phyloP scores from a whole-genome alignment of 2,113 vertebrate genomes.

The Embiotoca jacksoni region DNA sequence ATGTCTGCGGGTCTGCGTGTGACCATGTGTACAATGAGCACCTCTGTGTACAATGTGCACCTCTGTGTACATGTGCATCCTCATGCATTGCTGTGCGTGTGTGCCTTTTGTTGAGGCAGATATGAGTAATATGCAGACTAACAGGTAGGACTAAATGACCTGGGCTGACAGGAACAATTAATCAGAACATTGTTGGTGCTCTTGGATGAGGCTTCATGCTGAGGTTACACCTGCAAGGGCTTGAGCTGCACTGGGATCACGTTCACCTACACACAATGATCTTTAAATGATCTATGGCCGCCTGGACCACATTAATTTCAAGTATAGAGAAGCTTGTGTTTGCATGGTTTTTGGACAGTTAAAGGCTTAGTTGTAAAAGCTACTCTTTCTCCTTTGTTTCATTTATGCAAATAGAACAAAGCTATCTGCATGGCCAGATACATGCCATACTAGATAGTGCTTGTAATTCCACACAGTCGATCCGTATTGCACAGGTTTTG shows the following conservation, averaged over 20 bases:
- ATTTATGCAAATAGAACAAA: background rate
- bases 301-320: slow-evolving; percentile 42
- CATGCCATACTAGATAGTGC: background rate
- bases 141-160: slow-evolving; percentile 68
- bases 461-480: background rate
- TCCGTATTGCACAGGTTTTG: background rate
- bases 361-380: slow-evolving; percentile 4
- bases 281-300: slow-evolving; percentile 62
- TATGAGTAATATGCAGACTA: slow-evolving; percentile 73
- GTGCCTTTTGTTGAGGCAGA: slow-evolving; percentile 37
- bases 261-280: slow-evolving; percentile 38
- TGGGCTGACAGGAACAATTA: slow-evolving; percentile 71
- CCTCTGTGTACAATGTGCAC: slow-evolving; percentile 6
- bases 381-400: background rate
- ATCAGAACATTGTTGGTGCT: slow-evolving; percentile 68
- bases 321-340: slow-evolving; percentile 15
- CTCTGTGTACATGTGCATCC: slow-evolving; percentile 28
- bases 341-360: slow-evolving; percentile 14
- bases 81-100: slow-evolving; percentile 22
- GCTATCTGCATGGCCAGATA: background rate
- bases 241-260: slow-evolving; percentile 54
- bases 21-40: slow-evolving; percentile 5
- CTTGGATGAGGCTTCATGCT: slow-evolving; percentile 57
- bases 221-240: slow-evolving; percentile 75
- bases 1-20: slow-evolving; percentile 18